These are phyloP conservation scores for Micronycteris hirsuta DNA, from an alignment of 2,113 vertebrate species.

Conservation along the genomic window DNA sequence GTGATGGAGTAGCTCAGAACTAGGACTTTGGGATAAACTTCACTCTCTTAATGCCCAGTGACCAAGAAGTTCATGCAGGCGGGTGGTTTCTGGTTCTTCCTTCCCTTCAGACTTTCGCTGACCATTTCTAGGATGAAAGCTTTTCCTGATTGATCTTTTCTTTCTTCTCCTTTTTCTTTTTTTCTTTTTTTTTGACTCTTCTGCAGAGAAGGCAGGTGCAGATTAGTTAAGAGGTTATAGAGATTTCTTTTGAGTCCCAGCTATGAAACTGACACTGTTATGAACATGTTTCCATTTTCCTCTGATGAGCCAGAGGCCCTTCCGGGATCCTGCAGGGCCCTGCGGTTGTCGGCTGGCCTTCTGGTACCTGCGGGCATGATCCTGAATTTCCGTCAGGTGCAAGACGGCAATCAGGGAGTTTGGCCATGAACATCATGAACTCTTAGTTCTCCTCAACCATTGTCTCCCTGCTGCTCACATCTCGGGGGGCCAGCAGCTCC, in stretches of 20 bases:
- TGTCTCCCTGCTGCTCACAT: not conserved
- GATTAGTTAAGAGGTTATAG: conserved; percentile 45
- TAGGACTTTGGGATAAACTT: not conserved
- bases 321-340: not conserved
- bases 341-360: not conserved
- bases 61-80: not conserved
- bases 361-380: not conserved
- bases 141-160: conserved; percentile 61
- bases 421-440: not conserved
- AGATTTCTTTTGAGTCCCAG: conserved; percentile 63
- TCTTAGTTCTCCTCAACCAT: fast-evolving
- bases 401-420: not conserved
- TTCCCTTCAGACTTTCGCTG: not conserved
- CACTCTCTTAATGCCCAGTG: not conserved
- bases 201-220: conserved; percentile 64
- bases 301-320: not conserved
- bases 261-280: not conserved
- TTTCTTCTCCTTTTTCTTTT: not conserved
- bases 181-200: conserved; percentile 8
- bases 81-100: not conserved
- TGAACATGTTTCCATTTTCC: not conserved
- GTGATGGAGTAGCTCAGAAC: not conserved
- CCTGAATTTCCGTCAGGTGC: not conserved
- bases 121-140: conserved; percentile 46
- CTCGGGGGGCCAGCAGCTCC: not conserved